Base-by-base conservation (phyloP, 2,113 vertebrate genomes). In the Scophthalmus maximus region DNA sequence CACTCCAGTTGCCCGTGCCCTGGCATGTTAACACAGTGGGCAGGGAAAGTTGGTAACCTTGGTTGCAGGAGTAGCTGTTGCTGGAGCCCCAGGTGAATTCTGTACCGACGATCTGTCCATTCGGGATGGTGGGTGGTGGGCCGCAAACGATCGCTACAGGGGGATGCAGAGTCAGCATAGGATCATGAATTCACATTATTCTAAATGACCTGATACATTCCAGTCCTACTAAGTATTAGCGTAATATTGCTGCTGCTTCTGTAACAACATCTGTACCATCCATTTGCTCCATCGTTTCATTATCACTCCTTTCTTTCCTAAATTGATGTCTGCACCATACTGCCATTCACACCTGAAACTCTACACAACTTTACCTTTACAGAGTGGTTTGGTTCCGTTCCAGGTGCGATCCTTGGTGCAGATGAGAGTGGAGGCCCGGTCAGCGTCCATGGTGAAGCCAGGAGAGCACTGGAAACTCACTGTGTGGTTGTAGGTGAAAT, bases 361-460 rank as follows among this genome's bases (percentile, higher is more conserved):
- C 32, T 34, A 9, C 32, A 6, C 29, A 34, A n/a, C n/a, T 38
- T 0, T 84, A 98, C 98, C 97, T 95, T 95, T 98, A 90, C 97
- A 99, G 76, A 91, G 67, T 0, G 98, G 98, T 67, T 96, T 98
- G 85, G 96, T 97, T 53, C 94, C 94, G 0, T 98, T 98, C 98
- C 98, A 99, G 0, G 95, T 98, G 23, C 97, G 94, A 81, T 98
- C 96, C n/a, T 97, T 98, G 2, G 96, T 98, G 91, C 97, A 99
- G 86, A 91, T 88, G 15, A 99, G 94, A 23, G 94, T 89, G 2
- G 96, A 95, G 0, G 95, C 95, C 11, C 96, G 89, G 74, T 96
- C 95, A 0, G 95, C 95, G 51, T 98, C 98, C 96, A 99, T 97
- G 66, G 66, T 96, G 60, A 96, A 96, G 14, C 97, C 98, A 0